phyloP scores from a whole-genome alignment of 2,797 vertebrate species.

The Gadopsis marmoratus region DNA sequence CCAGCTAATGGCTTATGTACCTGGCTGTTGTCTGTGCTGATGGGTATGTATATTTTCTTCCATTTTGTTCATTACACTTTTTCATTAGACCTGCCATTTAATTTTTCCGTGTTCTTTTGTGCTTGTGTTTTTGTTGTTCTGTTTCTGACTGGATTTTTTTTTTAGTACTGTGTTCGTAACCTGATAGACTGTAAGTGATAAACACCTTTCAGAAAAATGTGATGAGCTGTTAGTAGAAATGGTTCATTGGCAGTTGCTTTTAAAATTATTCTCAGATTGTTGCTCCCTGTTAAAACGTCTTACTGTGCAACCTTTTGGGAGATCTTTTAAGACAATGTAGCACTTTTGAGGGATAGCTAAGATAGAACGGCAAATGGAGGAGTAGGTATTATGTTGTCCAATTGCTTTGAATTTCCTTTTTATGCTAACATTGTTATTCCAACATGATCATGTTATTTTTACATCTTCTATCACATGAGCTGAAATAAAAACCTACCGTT shows the following conservation, averaged over 20 bases:
- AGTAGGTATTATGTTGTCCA: no score
- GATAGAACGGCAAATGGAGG: no score
- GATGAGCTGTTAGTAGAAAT: not conserved
- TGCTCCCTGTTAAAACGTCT: constrained; percentile 4
- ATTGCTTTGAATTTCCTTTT: not conserved
- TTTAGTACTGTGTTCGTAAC: constrained; percentile 30
- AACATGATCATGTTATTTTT: not conserved
- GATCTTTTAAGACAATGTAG: no score
- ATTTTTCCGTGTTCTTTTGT: constrained; percentile 42
- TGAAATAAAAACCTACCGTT: constrained; percentile 16
- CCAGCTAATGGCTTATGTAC: constrained; percentile 72
- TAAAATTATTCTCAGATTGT: not conserved
- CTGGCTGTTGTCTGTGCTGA: constrained; percentile 70
- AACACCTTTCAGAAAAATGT: constrained; percentile 16
- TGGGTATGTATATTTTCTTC: constrained; percentile 59
- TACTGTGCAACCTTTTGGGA: not conserved
- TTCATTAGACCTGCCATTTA: constrained; percentile 40
- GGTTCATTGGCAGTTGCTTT: not conserved
- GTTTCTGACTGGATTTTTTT: constrained; percentile 25
- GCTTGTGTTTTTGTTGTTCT: constrained; percentile 43
- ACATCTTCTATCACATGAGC: not conserved
- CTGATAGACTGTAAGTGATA: constrained; percentile 32
- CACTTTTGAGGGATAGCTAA: no score
- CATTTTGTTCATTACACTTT: constrained; percentile 50
- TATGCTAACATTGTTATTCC: not conserved